These are phyloP conservation scores for Tenthredo amoena DNA, from an alignment of 2,888 invertebrate species.

Conservation along the genomic window DNA sequence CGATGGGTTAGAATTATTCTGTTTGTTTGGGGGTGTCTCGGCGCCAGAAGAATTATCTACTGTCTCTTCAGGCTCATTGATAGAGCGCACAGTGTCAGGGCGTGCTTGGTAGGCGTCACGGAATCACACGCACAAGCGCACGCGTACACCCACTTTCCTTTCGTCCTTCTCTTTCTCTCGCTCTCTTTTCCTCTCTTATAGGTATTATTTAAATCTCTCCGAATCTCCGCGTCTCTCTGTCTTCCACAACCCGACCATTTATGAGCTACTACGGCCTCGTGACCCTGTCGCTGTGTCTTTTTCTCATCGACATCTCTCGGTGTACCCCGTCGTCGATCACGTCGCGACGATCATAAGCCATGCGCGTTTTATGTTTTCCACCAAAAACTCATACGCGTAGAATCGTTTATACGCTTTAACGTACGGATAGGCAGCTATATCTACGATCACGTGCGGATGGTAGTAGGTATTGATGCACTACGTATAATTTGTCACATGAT, in stretches of 20 bases:
- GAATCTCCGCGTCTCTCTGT: background rate
- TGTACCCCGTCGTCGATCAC: background rate
- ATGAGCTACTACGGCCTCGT: background rate
- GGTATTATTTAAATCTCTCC: background rate
- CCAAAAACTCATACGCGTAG: background rate
- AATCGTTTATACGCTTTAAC: background rate
- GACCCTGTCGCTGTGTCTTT: conserved; percentile 10
- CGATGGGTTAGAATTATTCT: conserved; percentile 33
- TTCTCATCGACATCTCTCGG: background rate
- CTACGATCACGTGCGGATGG: background rate
- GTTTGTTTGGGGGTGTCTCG: conserved; percentile 59
- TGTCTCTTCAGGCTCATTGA: conserved; percentile 44
- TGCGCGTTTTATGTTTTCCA: background rate
- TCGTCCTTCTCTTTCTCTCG: background rate
- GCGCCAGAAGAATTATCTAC: conserved; percentile 61
- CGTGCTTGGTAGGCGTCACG: conserved; percentile 48
- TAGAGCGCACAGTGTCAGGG: conserved; percentile 49
- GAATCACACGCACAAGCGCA: conserved; percentile 18
- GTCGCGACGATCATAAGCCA: background rate
- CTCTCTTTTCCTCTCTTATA: background rate
- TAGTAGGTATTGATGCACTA: background rate
- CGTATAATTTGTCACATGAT: background rate
- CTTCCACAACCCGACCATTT: background rate
- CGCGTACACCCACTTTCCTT: conserved; percentile 11
- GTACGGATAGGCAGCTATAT: background rate